Percentiles rank a stretch among this genome's conserved stretches.
phyloP scores from a whole-genome alignment of 2,113 vertebrate genomes.

The Trogon surrucura region DNA sequence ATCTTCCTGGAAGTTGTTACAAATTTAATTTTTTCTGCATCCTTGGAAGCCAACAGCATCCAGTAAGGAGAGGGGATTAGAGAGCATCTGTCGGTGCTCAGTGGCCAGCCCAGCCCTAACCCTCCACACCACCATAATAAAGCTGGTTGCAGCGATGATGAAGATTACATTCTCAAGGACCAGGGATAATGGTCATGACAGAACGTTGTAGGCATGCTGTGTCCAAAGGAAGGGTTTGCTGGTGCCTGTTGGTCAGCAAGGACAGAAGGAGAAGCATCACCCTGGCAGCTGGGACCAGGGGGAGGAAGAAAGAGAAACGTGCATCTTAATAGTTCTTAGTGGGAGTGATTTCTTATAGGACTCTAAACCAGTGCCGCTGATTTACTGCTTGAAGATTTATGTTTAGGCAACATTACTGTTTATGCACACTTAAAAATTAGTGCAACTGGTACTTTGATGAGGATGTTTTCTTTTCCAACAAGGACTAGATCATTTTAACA shows the following conservation, averaged over 20 bases:
- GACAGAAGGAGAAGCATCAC: neutral
- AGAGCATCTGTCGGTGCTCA: too few relatives aligned
- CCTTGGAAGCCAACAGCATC: neutral
- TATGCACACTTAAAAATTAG: neutral
- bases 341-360: neutral
- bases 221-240: neutral
- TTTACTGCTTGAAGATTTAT: neutral
- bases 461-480: neutral
- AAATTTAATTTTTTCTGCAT: neutral
- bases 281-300: neutral
- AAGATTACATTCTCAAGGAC: neutral
- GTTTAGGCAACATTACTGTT: neutral
- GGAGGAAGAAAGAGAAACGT: neutral
- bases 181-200: neutral
- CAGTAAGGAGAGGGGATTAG: neutral
- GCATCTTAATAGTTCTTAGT: neutral
- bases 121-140: neutral
- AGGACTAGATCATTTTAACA: neutral
- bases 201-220: accelerated
- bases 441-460: neutral
- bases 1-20: neutral
- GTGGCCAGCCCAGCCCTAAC: too few relatives aligned
- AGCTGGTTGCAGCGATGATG: neutral
- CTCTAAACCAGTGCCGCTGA: neutral
- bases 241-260: neutral